phyloP scores from a whole-genome alignment of 2,888 invertebrate species.

The Mactromeris polynyma region DNA sequence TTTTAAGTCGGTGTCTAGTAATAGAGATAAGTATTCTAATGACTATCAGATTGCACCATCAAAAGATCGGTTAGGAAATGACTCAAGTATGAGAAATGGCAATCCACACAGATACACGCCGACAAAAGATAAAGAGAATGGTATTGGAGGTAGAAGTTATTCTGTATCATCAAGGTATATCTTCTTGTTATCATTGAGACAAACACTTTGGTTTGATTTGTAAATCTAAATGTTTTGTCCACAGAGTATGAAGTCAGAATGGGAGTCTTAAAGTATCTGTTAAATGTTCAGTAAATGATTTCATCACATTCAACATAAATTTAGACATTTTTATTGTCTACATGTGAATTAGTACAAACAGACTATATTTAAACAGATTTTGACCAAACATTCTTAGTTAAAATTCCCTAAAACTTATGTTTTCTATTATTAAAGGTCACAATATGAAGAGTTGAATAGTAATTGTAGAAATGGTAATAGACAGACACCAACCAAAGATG shows the following conservation, averaged over 20 bases:
- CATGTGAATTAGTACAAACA: too few species aligned
- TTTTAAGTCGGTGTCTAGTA: background rate
- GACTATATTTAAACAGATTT: too few species aligned
- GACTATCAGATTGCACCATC: conserved; percentile 7
- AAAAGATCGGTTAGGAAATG: conserved; percentile 35
- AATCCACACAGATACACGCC: conserved; percentile 54
- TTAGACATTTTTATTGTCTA: too few species aligned
- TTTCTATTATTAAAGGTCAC: background rate
- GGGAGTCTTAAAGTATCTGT: too few species aligned
- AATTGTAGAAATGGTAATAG: conserved; percentile 50
- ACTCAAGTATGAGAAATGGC: conserved; percentile 24
- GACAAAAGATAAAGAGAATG: conserved; percentile 26
- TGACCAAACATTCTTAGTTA: too few species aligned
- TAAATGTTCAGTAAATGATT: too few species aligned
- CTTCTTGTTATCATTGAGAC: too few species aligned
- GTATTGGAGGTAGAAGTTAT: conserved; percentile 24
- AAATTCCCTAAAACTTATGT: background rate
- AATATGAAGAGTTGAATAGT: conserved; percentile 43
- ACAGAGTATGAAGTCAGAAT: too few species aligned
- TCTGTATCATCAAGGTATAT: conserved; percentile 26
- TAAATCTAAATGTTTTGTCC: too few species aligned
- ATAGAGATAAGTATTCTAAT: conserved; percentile 15
- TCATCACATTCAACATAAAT: too few species aligned
- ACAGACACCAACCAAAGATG: conserved; percentile 76
- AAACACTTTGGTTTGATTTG: too few species aligned